These are phyloP conservation scores for Gadopsis marmoratus DNA, from an alignment of 2,797 vertebrate species.

Conservation along the genomic window DNA sequence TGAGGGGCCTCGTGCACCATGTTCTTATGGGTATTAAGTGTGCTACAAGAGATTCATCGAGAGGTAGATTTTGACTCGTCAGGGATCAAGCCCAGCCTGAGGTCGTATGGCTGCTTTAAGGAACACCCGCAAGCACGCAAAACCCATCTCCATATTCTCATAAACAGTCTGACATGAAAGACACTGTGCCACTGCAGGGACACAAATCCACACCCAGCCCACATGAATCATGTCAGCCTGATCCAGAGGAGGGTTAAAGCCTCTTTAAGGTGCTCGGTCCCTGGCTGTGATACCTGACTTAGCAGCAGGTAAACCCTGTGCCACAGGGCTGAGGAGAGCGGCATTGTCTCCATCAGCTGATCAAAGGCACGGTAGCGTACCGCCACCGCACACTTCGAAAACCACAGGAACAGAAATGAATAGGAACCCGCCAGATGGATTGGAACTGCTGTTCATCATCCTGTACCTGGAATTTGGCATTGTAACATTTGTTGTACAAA, in stretches of 20 bases:
- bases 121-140: constrained; percentile 80
- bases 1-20: constrained; percentile 82
- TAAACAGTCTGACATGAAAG: constrained; percentile 85
- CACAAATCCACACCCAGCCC: constrained; percentile 80
- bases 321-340: constrained; percentile 66
- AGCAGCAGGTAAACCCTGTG: constrained; percentile 80
- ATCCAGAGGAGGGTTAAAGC: constrained; percentile 84
- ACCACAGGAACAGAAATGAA: constrained; percentile 70
- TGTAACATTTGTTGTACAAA: constrained; percentile 73
- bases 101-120: constrained; percentile 85
- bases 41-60: constrained; percentile 89
- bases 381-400: constrained; percentile 50
- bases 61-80: constrained; percentile 86
- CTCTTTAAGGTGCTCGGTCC: constrained; percentile 84
- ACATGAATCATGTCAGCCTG: constrained; percentile 82
- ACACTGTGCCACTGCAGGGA: constrained; percentile 74
- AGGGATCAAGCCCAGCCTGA: constrained; percentile 85
- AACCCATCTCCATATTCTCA: constrained; percentile 84
- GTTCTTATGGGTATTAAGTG: constrained; percentile 88
- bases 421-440: constrained; percentile 63
- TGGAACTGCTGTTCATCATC: constrained; percentile 71
- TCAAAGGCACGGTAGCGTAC: constrained; percentile 74
- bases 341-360: constrained; percentile 80
- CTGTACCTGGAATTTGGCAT: constrained; percentile 74
- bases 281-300: constrained; percentile 84